These are phyloP conservation scores for Cataglyphis albicans DNA, from an alignment of 2,888 invertebrate genomes.

Conservation along the genomic window DNA sequence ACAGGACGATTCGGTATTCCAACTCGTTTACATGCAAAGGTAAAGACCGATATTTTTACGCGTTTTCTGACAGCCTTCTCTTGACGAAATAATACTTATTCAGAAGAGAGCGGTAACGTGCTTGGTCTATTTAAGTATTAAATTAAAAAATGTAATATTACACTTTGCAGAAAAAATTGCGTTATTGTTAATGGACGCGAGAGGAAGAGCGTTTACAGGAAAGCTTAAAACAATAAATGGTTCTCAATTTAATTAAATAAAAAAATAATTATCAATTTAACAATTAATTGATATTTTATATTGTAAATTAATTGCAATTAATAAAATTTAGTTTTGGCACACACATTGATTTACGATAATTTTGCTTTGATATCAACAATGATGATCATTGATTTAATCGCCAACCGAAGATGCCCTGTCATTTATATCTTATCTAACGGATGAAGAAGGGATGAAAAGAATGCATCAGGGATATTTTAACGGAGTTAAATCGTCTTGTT, in stretches of 20 bases:
- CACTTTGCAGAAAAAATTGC: not conserved
- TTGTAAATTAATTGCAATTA: constrained; percentile 10
- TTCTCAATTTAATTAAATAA: not conserved
- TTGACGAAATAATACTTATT: constrained; percentile 38
- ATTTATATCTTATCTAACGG: not conserved
- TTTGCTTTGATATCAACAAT: not conserved
- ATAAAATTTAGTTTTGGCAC: not conserved
- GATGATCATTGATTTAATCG: constrained; percentile 10
- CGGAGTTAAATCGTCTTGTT: constrained; percentile 78
- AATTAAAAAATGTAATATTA: not conserved
- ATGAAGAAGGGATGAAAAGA: not conserved
- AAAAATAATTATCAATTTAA: not conserved
- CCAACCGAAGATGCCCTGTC: not conserved
- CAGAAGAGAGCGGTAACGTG: constrained; percentile 12
- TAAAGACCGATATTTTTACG: constrained; percentile 48
- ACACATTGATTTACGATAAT: not conserved
- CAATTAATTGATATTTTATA: not conserved
- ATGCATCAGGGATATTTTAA: constrained; percentile 56
- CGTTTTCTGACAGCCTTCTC: constrained; percentile 22
- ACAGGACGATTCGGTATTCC: constrained; percentile 51
- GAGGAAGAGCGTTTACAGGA: not conserved
- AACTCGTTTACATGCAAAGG: constrained; percentile 53
- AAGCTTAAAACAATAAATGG: not conserved
- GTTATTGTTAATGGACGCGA: not conserved
- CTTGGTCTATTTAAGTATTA: not conserved